Evolutionary conservation across 2,113 vertebrate species (phyloP).

Genomic region (Mystacornis crossleyi): DNA sequence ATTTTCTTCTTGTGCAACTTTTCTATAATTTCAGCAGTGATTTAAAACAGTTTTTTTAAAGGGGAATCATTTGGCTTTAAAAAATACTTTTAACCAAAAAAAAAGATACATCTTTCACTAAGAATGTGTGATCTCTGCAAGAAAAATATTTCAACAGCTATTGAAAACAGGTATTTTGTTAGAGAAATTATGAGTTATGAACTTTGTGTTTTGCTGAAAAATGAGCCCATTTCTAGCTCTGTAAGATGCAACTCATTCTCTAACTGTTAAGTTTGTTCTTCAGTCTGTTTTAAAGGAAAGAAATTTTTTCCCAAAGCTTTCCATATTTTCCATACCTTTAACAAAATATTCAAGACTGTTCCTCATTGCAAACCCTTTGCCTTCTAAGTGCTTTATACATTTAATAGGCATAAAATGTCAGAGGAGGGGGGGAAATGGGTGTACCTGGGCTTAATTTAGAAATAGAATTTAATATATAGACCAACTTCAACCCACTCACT

Average conservation of each 20-base stretch:
- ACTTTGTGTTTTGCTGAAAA: background rate
- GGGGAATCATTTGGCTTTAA: background rate
- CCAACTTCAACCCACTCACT: background rate
- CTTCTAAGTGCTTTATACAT: background rate
- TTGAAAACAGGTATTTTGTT: constrained; percentile 18
- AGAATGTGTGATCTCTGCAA: constrained; percentile 16
- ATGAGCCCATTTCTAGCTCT: background rate
- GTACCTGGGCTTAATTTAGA: background rate
- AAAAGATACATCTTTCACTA: background rate
- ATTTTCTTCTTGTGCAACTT: background rate
- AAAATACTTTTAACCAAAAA: background rate
- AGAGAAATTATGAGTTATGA: background rate
- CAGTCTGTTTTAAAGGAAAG: background rate
- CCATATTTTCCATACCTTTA: background rate
- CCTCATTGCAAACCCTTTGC: background rate
- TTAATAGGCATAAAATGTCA: background rate
- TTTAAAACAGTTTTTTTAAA: background rate
- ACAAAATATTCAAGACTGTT: background rate
- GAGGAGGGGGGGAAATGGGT: background rate
- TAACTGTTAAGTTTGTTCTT: background rate
- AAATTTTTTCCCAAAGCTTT: background rate
- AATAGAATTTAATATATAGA: background rate
- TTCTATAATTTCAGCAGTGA: background rate
- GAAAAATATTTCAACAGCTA: constrained; percentile 5
- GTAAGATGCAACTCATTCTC: background rate